phyloP scores from a whole-genome alignment of 2,797 vertebrate species.

The Adelosebastes latens region DNA sequence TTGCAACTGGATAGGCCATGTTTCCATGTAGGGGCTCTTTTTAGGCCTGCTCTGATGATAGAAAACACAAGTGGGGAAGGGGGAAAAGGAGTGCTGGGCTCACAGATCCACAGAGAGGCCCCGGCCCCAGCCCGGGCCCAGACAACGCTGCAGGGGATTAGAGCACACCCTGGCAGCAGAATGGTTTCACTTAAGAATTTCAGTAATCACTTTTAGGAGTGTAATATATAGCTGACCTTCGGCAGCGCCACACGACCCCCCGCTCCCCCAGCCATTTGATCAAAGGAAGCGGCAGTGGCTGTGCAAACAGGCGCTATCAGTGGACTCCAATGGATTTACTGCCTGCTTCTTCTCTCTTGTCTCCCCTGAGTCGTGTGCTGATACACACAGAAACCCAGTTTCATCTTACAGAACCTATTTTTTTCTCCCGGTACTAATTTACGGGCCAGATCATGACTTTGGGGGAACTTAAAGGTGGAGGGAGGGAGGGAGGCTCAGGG shows the following conservation, averaged over 20 bases:
- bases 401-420: constrained; percentile 84
- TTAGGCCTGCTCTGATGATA: constrained; percentile 80
- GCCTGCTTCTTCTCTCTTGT: constrained; percentile 88
- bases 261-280: constrained; percentile 85
- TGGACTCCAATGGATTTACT: constrained; percentile 87
- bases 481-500: constrained; percentile 34
- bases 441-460: constrained; percentile 78
- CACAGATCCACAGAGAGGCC: constrained; percentile 82
- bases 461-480: constrained; percentile 64
- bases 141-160: constrained; percentile 87
- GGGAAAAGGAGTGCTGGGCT: constrained; percentile 67
- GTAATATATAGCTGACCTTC: constrained; percentile 91
- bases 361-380: constrained; percentile 82
- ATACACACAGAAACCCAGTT: constrained; percentile 81
- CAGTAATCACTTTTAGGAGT: constrained; percentile 91
- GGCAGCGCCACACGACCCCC: constrained; percentile 87
- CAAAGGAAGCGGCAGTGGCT: constrained; percentile 87
- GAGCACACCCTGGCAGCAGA: constrained; percentile 88
- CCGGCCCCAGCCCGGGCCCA: constrained; percentile 73
- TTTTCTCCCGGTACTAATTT: constrained; percentile 82
- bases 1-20: constrained; percentile 86
- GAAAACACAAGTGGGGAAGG: constrained; percentile 84
- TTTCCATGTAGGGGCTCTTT: constrained; percentile 84
- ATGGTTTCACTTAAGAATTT: constrained; percentile 91
- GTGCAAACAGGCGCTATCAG: constrained; percentile 88